Evolutionary conservation across 2,888 invertebrate species (phyloP).

Genomic region (Acleris cristana): DNA sequence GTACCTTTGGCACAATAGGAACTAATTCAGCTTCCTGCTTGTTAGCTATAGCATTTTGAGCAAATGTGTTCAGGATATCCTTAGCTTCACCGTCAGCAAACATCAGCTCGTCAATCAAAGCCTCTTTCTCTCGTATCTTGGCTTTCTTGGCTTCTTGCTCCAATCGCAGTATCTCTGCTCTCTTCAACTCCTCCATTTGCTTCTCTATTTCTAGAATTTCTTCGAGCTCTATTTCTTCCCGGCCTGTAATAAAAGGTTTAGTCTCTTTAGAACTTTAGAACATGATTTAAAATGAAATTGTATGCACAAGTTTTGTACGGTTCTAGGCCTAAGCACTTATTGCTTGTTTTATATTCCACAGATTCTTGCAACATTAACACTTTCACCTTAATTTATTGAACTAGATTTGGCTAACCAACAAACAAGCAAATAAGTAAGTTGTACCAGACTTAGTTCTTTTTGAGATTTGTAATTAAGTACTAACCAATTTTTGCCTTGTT

Average conservation of each 20-base stretch:
- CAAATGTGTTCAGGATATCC: slow-evolving; percentile 92
- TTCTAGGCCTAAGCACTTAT: too few species aligned
- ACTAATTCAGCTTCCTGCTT: slow-evolving; percentile 84
- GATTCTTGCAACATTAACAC: too few species aligned
- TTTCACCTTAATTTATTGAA: too few species aligned
- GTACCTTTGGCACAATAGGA: slow-evolving; percentile 72
- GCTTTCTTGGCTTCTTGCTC: slow-evolving; percentile 90
- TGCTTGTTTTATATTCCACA: too few species aligned
- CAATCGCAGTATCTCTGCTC: slow-evolving; percentile 86
- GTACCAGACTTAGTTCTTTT: too few species aligned
- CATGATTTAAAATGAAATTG: too few species aligned
- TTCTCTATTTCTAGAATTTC: slow-evolving; percentile 92
- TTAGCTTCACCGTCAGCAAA: slow-evolving; percentile 95
- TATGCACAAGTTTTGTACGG: too few species aligned
- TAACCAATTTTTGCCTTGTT: slow-evolving; percentile 89
- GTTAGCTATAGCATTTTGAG: slow-evolving; percentile 86
- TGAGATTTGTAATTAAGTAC: slow-evolving; percentile 15
- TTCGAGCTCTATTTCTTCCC: slow-evolving; percentile 94
- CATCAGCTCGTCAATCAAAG: slow-evolving; percentile 97
- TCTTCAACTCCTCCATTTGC: slow-evolving; percentile 88
- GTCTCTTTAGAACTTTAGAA: too few species aligned
- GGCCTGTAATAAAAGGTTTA: slow-evolving; percentile 63
- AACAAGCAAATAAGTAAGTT: background rate
- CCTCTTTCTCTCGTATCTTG: slow-evolving; percentile 94
- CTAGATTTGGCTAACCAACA: background rate